Percentiles rank a stretch among this genome's conserved stretches.
phyloP scores from a whole-genome alignment of 2,888 invertebrate genomes.

The Dynastes hyllus region DNA sequence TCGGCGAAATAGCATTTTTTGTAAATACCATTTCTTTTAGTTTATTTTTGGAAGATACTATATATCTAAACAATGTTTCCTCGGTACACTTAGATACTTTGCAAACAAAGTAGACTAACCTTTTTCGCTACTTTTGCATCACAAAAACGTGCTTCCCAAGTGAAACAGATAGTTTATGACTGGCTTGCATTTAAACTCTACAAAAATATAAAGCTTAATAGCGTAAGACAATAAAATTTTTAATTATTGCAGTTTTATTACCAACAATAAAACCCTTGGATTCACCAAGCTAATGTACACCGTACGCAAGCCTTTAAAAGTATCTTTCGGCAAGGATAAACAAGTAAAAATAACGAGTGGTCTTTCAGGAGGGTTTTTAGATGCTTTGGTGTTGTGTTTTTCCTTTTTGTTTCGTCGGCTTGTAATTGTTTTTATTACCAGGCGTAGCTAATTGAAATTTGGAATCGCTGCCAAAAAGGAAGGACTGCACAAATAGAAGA shows the following conservation, averaged over 20 bases:
- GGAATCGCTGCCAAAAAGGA: not conserved
- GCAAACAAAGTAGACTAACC: too few relatives aligned
- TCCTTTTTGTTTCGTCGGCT: not conserved
- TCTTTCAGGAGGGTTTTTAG: not conserved
- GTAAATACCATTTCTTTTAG: too few relatives aligned
- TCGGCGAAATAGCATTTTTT: too few relatives aligned
- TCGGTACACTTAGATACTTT: too few relatives aligned
- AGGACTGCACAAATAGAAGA: slow-evolving; percentile 2
- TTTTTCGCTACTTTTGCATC: too few relatives aligned
- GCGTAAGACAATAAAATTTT: not conserved
- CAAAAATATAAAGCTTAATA: slow-evolving; percentile 14
- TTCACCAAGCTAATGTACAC: too few relatives aligned
- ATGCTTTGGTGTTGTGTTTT: too few relatives aligned
- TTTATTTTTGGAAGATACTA: too few relatives aligned
- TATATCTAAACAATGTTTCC: too few relatives aligned
- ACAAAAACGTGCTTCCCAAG: not conserved
- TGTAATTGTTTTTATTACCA: not conserved
- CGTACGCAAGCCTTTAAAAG: too few relatives aligned
- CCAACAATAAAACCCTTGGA: not conserved
- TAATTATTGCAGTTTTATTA: not conserved
- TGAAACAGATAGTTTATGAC: not conserved
- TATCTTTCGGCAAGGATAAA: too few relatives aligned
- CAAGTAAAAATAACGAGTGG: not conserved
- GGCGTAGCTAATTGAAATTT: not conserved
- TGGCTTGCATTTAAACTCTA: not conserved